phyloP scores from a whole-genome alignment of 2,888 invertebrate genomes.

The Pyrrhosoma nymphula region DNA sequence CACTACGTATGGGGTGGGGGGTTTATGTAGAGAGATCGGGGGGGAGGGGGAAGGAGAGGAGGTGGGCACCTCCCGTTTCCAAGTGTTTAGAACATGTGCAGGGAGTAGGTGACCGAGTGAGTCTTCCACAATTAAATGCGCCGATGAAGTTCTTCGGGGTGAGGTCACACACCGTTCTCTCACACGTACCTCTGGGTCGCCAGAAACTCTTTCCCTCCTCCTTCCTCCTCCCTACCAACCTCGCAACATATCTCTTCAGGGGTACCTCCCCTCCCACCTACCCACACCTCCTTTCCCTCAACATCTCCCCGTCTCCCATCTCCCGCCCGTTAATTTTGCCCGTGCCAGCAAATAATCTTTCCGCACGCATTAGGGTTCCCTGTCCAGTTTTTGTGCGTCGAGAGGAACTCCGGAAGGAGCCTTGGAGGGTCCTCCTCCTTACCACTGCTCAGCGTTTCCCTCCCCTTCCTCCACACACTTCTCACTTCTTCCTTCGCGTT shows the following conservation, averaged over 20 bases:
- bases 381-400: not conserved
- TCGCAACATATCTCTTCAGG: no score
- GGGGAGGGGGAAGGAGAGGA: not conserved
- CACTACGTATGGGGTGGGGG: not conserved
- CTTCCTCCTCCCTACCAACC: not conserved
- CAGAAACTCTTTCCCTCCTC: not conserved
- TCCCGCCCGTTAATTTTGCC: not conserved
- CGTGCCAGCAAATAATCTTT: conserved; percentile 2
- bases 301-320: not conserved
- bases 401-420: not conserved
- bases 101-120: not conserved
- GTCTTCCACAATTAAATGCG: conserved; percentile 1
- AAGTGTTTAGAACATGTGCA: not conserved
- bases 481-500: not conserved
- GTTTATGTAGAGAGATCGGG: not conserved
- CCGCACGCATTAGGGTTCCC: not conserved
- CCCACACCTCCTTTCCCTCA: not conserved
- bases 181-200: not conserved
- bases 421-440: not conserved
- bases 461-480: not conserved
- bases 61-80: not conserved
- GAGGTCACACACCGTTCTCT: not conserved
- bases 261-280: not conserved
- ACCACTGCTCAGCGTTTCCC: not conserved
- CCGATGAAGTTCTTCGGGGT: conserved; percentile 11